Conservation (phyloP, 2,797 vertebrate genomes). For the Salmo trutta region DNA sequence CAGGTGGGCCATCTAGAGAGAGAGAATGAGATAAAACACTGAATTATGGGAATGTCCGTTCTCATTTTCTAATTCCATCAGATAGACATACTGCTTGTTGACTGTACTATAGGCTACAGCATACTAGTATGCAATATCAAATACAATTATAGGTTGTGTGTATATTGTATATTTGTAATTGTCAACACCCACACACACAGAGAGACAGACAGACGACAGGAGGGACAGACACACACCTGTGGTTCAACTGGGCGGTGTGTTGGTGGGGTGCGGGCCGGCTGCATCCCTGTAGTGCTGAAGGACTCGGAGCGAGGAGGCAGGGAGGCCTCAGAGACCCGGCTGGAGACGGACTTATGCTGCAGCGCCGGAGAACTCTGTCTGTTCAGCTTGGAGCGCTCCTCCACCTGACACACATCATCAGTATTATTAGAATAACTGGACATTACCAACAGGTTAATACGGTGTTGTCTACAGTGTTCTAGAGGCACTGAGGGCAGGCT, state of each 20-base stretch:
- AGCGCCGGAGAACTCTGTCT: constrained; percentile 92
- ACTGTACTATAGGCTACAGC: neutral
- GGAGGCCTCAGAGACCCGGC: constrained; percentile 92
- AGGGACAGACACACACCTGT: constrained; percentile 80
- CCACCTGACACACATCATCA: constrained; percentile 81
- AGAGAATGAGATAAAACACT: neutral
- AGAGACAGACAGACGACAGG: neutral
- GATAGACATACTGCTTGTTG: neutral
- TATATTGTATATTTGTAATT: too few relatives aligned
- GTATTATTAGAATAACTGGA: constrained; percentile 22
- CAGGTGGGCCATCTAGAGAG: constrained; percentile 85
- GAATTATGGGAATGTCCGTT: too few relatives aligned
- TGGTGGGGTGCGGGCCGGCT: constrained; percentile 87
- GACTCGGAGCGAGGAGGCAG: constrained; percentile 93
- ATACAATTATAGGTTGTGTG: too few relatives aligned
- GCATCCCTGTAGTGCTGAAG: constrained; percentile 90
- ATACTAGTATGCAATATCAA: too few relatives aligned
- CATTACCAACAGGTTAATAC: constrained; percentile 14
- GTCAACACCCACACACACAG: too few relatives aligned
- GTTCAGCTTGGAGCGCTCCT: constrained; percentile 94
- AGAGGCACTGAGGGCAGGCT: constrained; percentile 1
- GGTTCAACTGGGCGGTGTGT: constrained; percentile 88
- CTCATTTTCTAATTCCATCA: too few relatives aligned
- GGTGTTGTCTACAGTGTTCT: constrained; percentile 7
- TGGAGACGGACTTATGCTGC: constrained; percentile 88